phyloP scores from a whole-genome alignment of 2,113 vertebrate species.

The Oxyura jamaicensis region DNA sequence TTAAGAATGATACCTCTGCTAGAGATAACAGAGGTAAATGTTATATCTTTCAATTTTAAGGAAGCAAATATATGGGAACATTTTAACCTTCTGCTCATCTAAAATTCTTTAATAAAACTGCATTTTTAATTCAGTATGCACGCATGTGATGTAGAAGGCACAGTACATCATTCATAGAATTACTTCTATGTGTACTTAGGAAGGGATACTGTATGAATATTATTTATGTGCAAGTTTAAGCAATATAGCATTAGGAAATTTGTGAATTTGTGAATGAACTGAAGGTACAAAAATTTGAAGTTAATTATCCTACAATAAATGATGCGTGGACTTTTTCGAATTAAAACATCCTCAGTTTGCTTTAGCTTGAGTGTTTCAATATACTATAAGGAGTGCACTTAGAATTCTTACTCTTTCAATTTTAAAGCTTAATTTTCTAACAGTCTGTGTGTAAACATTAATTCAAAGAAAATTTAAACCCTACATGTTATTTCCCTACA shows the following conservation, averaged over 20 bases:
- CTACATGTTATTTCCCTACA: neutral
- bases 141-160: neutral
- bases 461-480: neutral
- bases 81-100: neutral
- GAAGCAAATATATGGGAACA: neutral
- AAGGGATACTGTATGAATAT: neutral
- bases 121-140: neutral
- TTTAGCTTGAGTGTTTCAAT: neutral
- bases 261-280: neutral
- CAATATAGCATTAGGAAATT: neutral
- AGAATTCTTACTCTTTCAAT: neutral
- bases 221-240: neutral
- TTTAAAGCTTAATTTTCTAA: neutral
- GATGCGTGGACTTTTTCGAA: neutral
- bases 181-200: neutral
- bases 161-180: neutral
- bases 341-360: neutral
- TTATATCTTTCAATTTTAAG: neutral
- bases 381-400: neutral
- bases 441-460: neutral
- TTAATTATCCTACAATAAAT: neutral
- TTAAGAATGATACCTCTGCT: conserved; percentile 86
- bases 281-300: neutral
- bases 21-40: conserved; percentile 92
- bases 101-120: neutral